These are phyloP conservation scores for Hucho hucho DNA, from an alignment of 2,113 vertebrate species.

Conservation along the genomic window DNA sequence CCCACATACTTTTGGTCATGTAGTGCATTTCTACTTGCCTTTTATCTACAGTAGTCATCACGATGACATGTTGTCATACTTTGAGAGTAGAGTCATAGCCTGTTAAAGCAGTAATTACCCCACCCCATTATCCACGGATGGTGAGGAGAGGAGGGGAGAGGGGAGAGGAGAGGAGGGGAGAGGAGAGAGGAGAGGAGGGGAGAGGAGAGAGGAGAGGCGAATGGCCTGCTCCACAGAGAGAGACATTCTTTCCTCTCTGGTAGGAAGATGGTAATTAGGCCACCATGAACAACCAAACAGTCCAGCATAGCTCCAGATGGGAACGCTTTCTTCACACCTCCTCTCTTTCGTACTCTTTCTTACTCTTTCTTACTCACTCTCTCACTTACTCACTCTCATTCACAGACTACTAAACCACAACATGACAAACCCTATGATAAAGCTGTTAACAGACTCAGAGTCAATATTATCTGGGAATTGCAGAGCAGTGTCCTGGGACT, in stretches of 20 bases:
- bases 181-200: background rate
- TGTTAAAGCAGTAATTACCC: constrained; percentile 44
- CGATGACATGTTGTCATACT: constrained; percentile 34
- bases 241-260: constrained; percentile 53
- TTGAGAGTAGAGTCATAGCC: constrained; percentile 46
- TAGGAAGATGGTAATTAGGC: constrained; percentile 40
- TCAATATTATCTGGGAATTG: background rate
- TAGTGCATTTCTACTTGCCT: background rate
- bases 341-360: background rate
- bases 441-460: background rate
- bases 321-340: background rate
- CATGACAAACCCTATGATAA: no score
- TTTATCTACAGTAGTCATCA: constrained; percentile 21
- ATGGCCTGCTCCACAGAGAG: constrained; percentile 19
- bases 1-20: no score
- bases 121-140: constrained; percentile 44
- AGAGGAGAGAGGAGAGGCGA: background rate
- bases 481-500: background rate
- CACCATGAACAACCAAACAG: constrained; percentile 22
- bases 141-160: constrained; percentile 1
- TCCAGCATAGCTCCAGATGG: background rate
- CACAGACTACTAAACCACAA: no score
- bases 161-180: no score
- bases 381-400: background rate
- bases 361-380: background rate